Percentiles rank a stretch among this genome's conserved stretches.
Conservation (phyloP, 2,797 vertebrate genomes). For the Pterois miles region DNA sequence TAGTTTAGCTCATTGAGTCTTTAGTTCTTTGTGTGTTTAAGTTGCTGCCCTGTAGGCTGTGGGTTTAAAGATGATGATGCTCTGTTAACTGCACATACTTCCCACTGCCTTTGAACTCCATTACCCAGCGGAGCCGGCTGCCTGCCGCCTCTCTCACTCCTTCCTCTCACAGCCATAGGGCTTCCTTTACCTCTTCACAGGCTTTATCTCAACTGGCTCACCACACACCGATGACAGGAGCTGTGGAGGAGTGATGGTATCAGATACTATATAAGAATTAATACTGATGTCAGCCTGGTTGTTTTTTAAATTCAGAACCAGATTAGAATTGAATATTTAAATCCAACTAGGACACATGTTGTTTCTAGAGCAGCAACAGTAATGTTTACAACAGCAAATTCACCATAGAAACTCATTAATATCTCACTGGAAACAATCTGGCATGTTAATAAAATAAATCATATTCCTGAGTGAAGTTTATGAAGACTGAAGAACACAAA, state of each 20-base stretch:
- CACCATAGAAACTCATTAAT: too few species aligned
- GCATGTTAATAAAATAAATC: too few species aligned
- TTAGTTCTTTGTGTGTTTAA: constrained; percentile 54
- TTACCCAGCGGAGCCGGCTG: constrained; percentile 36
- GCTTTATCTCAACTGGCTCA: constrained; percentile 15
- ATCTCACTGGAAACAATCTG: too few species aligned
- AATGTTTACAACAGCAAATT: too few species aligned
- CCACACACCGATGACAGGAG: background rate
- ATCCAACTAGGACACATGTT: too few species aligned
- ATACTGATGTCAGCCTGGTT: too few species aligned
- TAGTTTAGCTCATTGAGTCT: constrained; percentile 40
- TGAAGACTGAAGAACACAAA: too few species aligned
- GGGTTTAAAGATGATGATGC: constrained; percentile 38
- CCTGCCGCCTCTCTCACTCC: constrained; percentile 2
- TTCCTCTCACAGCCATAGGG: constrained; percentile 35
- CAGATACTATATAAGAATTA: too few species aligned
- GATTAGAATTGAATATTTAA: too few species aligned
- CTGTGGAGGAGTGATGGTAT: background rate
- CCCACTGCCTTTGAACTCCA: constrained; percentile 50
- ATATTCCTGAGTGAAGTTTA: too few species aligned
- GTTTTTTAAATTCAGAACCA: too few species aligned
- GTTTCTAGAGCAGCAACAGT: too few species aligned
- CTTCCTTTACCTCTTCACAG: constrained; percentile 28
- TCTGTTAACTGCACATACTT: constrained; percentile 21
- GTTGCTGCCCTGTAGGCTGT: constrained; percentile 33